Percentiles rank a stretch among this genome's conserved stretches.
These are phyloP conservation scores for Acyrthosiphon pisum DNA, from an alignment of 1,140 invertebrate species.

Conservation along the genomic window DNA sequence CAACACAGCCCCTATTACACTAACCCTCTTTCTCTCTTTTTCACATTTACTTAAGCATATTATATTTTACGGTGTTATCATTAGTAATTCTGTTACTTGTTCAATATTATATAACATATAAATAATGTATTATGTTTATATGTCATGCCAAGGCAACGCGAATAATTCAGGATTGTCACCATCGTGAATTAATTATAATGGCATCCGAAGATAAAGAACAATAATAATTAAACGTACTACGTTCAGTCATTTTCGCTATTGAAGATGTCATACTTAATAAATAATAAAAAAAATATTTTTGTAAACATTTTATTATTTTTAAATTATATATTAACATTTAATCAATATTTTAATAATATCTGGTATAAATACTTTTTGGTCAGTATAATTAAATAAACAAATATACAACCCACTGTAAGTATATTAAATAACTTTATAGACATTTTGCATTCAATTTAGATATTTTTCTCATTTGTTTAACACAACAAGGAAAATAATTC, in stretches of 20 bases:
- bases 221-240: not conserved
- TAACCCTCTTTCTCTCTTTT: not conserved
- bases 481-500: not conserved
- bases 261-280: not conserved
- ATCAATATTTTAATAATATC: not conserved
- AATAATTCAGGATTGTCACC: not conserved
- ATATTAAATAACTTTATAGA: not conserved
- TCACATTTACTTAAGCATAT: constrained; percentile 3
- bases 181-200: not conserved
- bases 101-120: not conserved
- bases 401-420: not conserved
- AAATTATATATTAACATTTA: not conserved
- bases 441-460: not conserved
- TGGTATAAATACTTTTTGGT: not conserved
- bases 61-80: constrained; percentile 4
- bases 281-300: not conserved
- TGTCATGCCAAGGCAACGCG: not conserved
- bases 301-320: not conserved
- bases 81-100: not conserved
- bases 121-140: not conserved
- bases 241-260: not conserved
- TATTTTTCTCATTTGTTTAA: not conserved
- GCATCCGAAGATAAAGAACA: not conserved
- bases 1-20: not conserved
- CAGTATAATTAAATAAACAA: not conserved